phyloP scores from a whole-genome alignment of 2,797 vertebrate species.

The Limosa lapponica region DNA sequence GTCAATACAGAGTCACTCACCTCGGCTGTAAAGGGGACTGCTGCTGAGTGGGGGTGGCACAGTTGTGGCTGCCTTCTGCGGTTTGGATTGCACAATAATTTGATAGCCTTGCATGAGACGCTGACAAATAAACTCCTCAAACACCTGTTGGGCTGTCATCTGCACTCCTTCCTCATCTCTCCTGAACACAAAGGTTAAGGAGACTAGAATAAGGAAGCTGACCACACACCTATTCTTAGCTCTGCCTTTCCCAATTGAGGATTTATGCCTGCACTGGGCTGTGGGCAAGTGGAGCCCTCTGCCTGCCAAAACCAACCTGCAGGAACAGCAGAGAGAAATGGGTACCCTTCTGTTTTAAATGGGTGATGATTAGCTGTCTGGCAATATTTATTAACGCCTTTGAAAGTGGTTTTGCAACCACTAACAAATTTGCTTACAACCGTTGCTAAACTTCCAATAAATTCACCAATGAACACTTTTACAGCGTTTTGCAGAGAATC shows the following conservation, averaged over 20 bases:
- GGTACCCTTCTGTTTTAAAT: neutral
- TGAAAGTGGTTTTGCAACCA: neutral
- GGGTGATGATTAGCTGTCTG: neutral
- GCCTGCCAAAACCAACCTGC: neutral
- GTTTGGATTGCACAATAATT: constrained; percentile 92
- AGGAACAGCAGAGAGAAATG: neutral
- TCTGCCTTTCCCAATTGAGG: neutral
- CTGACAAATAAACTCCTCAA: constrained; percentile 98
- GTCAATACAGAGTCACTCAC: constrained; percentile 69
- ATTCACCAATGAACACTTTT: neutral
- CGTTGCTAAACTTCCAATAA: neutral
- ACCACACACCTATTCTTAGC: neutral
- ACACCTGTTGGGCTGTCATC: constrained; percentile 94
- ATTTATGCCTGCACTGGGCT: neutral
- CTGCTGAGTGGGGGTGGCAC: constrained; percentile 91
- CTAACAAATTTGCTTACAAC: neutral
- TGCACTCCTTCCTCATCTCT: constrained; percentile 91
- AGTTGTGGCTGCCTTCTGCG: constrained; percentile 79
- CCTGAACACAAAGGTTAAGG: constrained; percentile 74
- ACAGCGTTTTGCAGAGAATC: neutral
- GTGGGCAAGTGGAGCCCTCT: neutral
- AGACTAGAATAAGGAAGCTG: constrained; percentile 6
- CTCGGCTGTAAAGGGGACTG: constrained; percentile 94
- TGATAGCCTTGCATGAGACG: constrained; percentile 98
- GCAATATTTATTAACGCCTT: neutral